These are phyloP conservation scores for Pyrgilauda ruficollis DNA, from an alignment of 2,113 vertebrate genomes.

Conservation along the genomic window DNA sequence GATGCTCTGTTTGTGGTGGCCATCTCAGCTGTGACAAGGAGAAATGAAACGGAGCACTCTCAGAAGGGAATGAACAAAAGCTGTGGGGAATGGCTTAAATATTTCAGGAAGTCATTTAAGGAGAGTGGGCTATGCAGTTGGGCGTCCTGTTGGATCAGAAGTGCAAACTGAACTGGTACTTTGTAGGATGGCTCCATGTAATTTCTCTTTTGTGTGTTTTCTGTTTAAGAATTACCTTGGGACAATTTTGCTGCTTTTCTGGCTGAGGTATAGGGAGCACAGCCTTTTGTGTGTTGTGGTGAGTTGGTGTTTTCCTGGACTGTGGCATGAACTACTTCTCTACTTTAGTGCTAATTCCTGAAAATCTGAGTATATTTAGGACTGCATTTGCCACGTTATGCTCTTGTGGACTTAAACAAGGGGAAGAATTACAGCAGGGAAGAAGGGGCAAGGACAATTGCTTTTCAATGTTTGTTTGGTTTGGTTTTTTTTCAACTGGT, in stretches of 20 bases:
- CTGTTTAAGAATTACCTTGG: accelerated
- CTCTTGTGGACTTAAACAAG: not conserved
- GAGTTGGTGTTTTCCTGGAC: not conserved
- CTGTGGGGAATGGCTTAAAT: not conserved
- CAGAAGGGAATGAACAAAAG: not conserved
- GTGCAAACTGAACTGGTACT: not conserved
- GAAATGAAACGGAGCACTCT: not conserved
- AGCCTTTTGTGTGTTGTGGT: not conserved
- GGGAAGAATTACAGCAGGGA: not conserved
- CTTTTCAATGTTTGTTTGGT: not conserved
- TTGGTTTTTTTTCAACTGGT: not conserved
- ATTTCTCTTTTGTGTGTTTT: not conserved
- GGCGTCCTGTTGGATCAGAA: not conserved
- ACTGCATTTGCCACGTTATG: not conserved
- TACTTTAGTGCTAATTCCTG: not conserved
- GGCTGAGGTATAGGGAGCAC: not conserved
- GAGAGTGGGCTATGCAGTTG: accelerated
- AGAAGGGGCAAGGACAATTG: not conserved
- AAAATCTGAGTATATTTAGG: not conserved
- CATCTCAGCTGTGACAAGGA: not conserved
- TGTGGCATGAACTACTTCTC: not conserved
- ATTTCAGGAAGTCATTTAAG: not conserved
- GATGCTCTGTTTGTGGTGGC: not conserved
- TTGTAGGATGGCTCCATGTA: not conserved
- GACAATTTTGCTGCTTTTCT: not conserved